Evolutionary conservation across 2,888 invertebrate genomes (phyloP), one percentile per base, ranked within the genome.

Genomic region (Amphipyra tragopoginis): DNA sequence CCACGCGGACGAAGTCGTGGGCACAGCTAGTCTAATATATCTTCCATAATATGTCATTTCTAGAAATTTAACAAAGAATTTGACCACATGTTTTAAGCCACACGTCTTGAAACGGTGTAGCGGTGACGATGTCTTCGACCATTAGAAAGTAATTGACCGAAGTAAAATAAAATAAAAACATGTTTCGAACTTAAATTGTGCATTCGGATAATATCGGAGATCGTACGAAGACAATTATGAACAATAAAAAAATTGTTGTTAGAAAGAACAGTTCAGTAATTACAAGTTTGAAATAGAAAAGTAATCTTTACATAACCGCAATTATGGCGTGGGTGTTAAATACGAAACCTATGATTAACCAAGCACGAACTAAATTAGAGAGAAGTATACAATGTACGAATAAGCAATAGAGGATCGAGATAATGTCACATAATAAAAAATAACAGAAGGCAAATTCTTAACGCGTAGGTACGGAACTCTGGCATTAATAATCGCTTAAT

Each of bases 291-390:
- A 62, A 61, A 63, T 64, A 39, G 45, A 68, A 60, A 65, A 59
- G 60, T 13, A 68, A 40, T 45, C 5, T 14, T 79, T 61, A 55
- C 51, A 15, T 73, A 80, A 77, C 11, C 15, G 29, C 34, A 60
- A 75, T 72, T 66, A 54, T 26, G 15, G 13, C 21, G 78, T 74
- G 74, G 74, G 77, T 64, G 70, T 59, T 60, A 63, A 67, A 68
- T 74, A 63, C 56, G 44, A 65, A 60, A 65, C 75, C 63, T 55
- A 55, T 65, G 60, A 80, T 79, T 77, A 80, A 50, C 55, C 34
- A 56, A 62, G 51, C 72, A 66, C 64, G 56, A 78, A 52, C 42
- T 56, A 47, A 74, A 75, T 72, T 78, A 64, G 64, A 73, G 60
- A 73, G 70, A 73, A 44, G 44, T 42, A 40, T 11, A 61, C 74